Evolutionary conservation across 2,888 invertebrate genomes (phyloP), one percentile per base, ranked within the genome.

Genomic region (Ornithoptera priamus): DNA sequence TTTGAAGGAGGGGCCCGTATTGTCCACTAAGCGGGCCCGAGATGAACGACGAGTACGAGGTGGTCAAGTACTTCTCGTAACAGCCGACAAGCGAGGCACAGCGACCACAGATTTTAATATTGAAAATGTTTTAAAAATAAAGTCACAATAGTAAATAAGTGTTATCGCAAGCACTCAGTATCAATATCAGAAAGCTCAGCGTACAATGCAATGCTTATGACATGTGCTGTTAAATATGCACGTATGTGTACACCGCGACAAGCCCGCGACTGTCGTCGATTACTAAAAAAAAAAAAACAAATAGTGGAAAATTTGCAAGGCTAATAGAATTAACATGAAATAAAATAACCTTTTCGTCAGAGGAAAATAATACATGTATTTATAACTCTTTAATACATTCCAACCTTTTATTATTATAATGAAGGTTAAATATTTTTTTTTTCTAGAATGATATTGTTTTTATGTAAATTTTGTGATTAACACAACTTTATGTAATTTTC

Each of bases 301-400:
- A 56, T 20, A 58, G 20, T 58, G 22, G 57, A 58, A 58, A 22
- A 58, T 58, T 58, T 20, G 57, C 57, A 58, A 58, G 57, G 57
- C 57, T 58, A 24, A 58, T 58, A 24, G 22, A 58, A 58, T 58
- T 58, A 58, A 58, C 22, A 58, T 22, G 20, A 24, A 46, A 58
- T 22, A 24, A n/a, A 58, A 22, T 53, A 53, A 53, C n/a, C 18
- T 53, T 53, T 53, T n/a, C n/a, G 53, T 58, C 22, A 2, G 57
- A 58, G 57, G 57, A 58, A 58, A 58, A 58, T 12, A 10, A 22
- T 5, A 58, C 20, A 58, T 58, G 5, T 20, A 22, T 58, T 22
- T 20, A 15, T 58, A 58, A 22, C 7, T 58, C 22, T 24, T 58
- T n/a, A 58, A 58, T 1, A 58, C 15, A 10, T 20, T 58, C 53